These are phyloP conservation scores for Pogonomyrmex californicus DNA, from an alignment of 1,140 invertebrate genomes.

Conservation along the genomic window DNA sequence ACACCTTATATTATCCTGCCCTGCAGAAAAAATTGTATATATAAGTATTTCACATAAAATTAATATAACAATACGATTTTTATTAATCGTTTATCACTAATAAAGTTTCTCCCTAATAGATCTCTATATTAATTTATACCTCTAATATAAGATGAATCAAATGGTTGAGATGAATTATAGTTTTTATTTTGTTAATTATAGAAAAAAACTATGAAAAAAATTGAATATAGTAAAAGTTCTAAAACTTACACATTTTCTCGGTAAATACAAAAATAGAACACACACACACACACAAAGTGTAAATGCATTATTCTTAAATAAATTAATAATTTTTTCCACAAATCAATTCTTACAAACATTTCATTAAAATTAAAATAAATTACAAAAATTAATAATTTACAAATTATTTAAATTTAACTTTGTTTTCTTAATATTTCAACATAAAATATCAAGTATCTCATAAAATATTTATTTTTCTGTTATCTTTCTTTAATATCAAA, in stretches of 20 bases:
- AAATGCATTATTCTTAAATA: background rate
- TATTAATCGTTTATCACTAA: constrained; percentile 17
- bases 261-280: too few species aligned
- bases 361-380: background rate
- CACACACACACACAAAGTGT: too few species aligned
- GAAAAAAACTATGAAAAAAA: background rate
- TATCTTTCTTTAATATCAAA: background rate
- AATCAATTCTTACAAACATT: background rate
- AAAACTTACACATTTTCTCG: too few species aligned
- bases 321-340: background rate
- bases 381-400: background rate
- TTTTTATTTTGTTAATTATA: background rate
- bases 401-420: background rate
- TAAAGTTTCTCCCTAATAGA: background rate
- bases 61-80: constrained; percentile 18
- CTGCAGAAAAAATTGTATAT: constrained; percentile 36
- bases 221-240: background rate
- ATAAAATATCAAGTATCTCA: background rate
- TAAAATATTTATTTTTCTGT: background rate
- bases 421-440: background rate
- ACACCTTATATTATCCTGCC: background rate
- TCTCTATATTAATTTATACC: background rate
- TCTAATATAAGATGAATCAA: background rate
- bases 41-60: constrained; percentile 28
- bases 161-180: background rate